A percentile compares a stretch with the other conserved stretches of the same genome.
Evolutionary conservation across 2,113 vertebrate genomes (phyloP).

Genomic region (Hystrix cristata): DNA sequence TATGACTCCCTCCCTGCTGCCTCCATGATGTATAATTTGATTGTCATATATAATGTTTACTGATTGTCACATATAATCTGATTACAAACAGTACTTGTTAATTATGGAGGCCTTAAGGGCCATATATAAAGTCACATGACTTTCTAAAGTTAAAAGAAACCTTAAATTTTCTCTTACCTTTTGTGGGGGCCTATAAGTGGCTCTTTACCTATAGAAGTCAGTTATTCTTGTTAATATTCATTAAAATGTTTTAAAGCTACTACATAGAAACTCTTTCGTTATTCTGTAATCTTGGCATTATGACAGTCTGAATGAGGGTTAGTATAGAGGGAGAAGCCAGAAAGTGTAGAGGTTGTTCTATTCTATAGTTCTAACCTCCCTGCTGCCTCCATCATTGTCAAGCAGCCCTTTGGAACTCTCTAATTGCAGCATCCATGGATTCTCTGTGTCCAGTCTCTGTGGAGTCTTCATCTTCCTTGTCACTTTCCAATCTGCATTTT

Average conservation of each 20-base stretch:
- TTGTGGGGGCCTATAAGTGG: constrained; percentile 9
- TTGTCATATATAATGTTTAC: too few relatives aligned
- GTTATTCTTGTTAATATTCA: not conserved
- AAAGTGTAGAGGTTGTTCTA: not conserved
- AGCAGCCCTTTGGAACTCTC: not conserved
- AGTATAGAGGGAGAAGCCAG: not conserved
- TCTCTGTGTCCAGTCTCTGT: not conserved
- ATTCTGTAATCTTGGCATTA: not conserved
- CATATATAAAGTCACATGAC: not conserved
- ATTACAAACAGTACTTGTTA: not conserved
- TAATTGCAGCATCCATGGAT: not conserved
- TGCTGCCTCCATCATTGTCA: not conserved
- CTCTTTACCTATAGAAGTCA: not conserved
- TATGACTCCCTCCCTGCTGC: too few relatives aligned
- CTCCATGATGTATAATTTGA: too few relatives aligned
- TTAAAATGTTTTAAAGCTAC: not conserved
- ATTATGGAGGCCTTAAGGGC: not conserved
- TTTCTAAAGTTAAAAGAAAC: constrained; percentile 42
- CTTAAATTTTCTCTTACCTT: not conserved
- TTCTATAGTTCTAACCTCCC: not conserved
- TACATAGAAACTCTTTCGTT: not conserved
- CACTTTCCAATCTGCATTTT: constrained; percentile 32
- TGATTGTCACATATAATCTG: not conserved
- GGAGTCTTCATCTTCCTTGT: constrained; percentile 10
- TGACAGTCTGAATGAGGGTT: not conserved